Evolutionary conservation across 2,888 invertebrate genomes (phyloP), one percentile per base, ranked within the genome.

Genomic region (Megamerina dolium): DNA sequence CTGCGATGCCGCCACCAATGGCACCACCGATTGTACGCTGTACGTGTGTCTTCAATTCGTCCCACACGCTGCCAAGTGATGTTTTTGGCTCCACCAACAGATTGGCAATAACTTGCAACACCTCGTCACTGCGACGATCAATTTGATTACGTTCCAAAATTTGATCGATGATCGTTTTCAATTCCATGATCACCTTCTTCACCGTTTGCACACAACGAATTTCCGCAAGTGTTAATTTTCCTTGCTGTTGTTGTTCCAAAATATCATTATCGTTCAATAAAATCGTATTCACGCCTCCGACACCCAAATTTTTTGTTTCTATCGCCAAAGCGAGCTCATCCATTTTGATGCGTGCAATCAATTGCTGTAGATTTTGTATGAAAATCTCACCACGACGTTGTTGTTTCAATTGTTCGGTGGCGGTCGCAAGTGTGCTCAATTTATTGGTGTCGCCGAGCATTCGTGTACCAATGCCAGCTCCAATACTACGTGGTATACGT

Each of bases 231-330:
- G 31, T 23, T n/a, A n/a, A n/a, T n/a, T n/a, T n/a, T n/a, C n/a
- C n/a, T 19, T 43, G 20, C 21, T 37, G 19, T 19, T 21, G 21
- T 3, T 19, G 13, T 18, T 41, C n/a, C n/a, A n/a, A n/a, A n/a
- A n/a, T n/a, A n/a, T n/a, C n/a, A 18, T 5, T 48, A 30, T 73
- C 63, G 51, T 72, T 63, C 36, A 83, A 71, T 36, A 78, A 77
- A 37, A 83, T 75, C 20, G 75, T 74, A 67, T 76, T 83, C 3
- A 81, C 79, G 36, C 76, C 70, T 44, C 76, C 60, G 20, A 81
- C 68, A 54, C 35, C 76, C n/a, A n/a, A n/a, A n/a, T n/a, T n/a
- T n/a, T n/a, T n/a, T n/a, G n/a, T n/a, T n/a, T 45, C 41, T n/a
- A 33, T 18, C 6, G 12, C 23, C 19, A 42, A 21, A 5, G 52